phyloP scores from a whole-genome alignment of 2,113 vertebrate genomes.

The Brachyistius frenatus region DNA sequence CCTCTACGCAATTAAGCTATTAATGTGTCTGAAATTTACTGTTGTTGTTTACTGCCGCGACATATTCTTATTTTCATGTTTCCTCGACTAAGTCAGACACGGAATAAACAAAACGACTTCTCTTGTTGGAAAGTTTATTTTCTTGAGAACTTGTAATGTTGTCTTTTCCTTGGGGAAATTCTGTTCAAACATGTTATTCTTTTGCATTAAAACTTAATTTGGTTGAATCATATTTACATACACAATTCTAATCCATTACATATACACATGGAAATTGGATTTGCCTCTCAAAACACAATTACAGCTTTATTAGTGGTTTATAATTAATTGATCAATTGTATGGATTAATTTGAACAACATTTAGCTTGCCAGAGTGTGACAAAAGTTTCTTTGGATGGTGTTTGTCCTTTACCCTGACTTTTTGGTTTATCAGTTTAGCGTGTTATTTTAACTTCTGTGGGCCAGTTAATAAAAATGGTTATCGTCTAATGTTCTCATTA shows the following conservation, averaged over 20 bases:
- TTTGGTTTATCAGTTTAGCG: too few species aligned
- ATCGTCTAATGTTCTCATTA: too few species aligned
- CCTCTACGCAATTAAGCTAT: constrained; percentile 92
- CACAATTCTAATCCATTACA: constrained; percentile 1
- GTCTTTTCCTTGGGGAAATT: not conserved
- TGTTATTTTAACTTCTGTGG: too few species aligned
- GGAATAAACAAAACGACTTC: constrained; percentile 27
- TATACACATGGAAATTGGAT: not conserved
- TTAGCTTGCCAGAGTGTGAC: too few species aligned
- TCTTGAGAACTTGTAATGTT: not conserved
- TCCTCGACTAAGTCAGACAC: constrained; percentile 47
- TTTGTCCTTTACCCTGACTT: too few species aligned
- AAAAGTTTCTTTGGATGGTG: too few species aligned
- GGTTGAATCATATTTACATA: not conserved
- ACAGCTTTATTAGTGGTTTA: not conserved
- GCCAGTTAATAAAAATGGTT: too few species aligned
- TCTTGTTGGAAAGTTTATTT: not conserved
- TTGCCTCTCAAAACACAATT: not conserved
- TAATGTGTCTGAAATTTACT: constrained; percentile 90
- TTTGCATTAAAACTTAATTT: constrained; percentile 12
- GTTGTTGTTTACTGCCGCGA: constrained; percentile 74
- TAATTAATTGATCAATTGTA: too few species aligned
- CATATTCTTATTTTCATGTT: constrained; percentile 79
- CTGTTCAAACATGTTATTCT: constrained; percentile 5
- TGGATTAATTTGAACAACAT: too few species aligned